phyloP scores from a whole-genome alignment of 2,888 invertebrate species.

The Mesochorus sp. region DNA sequence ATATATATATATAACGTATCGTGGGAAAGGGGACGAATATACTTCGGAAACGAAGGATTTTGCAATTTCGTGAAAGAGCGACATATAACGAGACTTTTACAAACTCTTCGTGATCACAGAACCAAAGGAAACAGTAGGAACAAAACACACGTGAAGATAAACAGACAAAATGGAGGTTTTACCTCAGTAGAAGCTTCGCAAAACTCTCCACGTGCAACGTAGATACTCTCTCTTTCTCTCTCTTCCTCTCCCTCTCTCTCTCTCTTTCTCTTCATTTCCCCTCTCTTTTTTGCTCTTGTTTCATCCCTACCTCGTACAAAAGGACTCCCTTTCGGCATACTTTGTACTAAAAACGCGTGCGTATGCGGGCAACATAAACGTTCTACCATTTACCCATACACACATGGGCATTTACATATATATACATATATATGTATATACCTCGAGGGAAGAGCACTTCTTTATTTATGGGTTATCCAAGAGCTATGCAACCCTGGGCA shows the following conservation, averaged over 20 bases:
- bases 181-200: background rate
- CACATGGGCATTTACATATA: too few relatives aligned
- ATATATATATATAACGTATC: background rate
- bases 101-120: conserved; percentile 5
- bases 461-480: conserved; percentile 73
- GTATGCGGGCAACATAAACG: conserved; percentile 71
- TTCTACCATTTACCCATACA: conserved; percentile 63
- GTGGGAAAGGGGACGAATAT: background rate
- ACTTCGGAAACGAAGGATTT: background rate
- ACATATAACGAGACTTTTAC: background rate
- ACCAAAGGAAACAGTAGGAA: background rate
- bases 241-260: background rate
- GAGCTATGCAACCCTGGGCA: conserved; percentile 45
- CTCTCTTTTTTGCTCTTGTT: background rate
- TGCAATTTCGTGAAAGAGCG: background rate
- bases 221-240: background rate
- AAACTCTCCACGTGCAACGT: conserved; percentile 7
- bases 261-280: background rate
- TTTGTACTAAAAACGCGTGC: conserved; percentile 50
- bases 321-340: conserved; percentile 34
- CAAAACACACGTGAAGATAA: conserved; percentile 36
- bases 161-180: conserved; percentile 35
- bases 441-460: conserved; percentile 56
- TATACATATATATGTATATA: conserved; percentile 7
- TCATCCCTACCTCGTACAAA: conserved; percentile 14